Conservation (phyloP, 2,888 invertebrate genomes). For the Acleris holmiana region DNA sequence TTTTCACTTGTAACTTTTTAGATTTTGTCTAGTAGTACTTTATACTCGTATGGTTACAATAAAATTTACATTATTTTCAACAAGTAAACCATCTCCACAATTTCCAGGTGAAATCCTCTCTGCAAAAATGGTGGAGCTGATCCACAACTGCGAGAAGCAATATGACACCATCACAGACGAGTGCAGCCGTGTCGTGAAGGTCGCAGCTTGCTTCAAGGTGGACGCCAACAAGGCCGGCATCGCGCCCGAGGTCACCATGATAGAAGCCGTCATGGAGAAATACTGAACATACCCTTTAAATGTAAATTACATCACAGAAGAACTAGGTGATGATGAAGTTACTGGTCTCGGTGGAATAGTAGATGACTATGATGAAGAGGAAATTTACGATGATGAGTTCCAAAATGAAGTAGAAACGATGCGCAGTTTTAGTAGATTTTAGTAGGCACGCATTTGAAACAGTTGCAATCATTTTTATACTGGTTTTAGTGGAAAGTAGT, state of each 20-base stretch:
- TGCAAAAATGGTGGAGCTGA: conserved; percentile 64
- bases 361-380: not conserved
- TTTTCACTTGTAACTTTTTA: too few species aligned
- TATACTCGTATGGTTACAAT: too few species aligned
- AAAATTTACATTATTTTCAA: too few species aligned
- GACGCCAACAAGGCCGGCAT: conserved; percentile 67
- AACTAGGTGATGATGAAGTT: not conserved
- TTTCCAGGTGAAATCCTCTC: conserved; percentile 67
- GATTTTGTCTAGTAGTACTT: too few species aligned
- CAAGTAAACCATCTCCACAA: too few species aligned
- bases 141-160: conserved; percentile 75
- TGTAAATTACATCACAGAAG: not conserved
- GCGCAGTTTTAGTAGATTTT: too few species aligned
- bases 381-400: too few species aligned
- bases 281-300: conserved; percentile 50
- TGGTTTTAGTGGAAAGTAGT: too few species aligned
- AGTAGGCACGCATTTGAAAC: too few species aligned
- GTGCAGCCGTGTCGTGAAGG: conserved; percentile 71
- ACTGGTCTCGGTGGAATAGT: not conserved
- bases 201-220: conserved; percentile 73
- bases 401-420: too few species aligned
- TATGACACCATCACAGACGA: conserved; percentile 66
- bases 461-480: too few species aligned
- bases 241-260: conserved; percentile 75
- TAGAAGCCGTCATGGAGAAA: conserved; percentile 73